Percentiles rank a stretch among this genome's conserved stretches.
phyloP scores from a whole-genome alignment of 1,140 invertebrate species.

The Drosophila parabipectinata region DNA sequence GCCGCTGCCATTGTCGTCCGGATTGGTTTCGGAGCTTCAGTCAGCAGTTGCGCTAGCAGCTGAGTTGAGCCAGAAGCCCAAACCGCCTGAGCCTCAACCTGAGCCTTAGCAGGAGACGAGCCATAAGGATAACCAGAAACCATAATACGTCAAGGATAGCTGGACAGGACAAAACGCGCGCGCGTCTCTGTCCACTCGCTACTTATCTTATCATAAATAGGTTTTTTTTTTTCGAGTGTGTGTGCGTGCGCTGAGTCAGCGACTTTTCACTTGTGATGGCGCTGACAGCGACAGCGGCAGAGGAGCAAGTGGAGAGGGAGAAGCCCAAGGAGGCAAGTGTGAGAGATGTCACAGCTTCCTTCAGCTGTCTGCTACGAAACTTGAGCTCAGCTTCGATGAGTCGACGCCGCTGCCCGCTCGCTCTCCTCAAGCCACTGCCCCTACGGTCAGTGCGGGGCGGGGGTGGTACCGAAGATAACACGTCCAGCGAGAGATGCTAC shows the following conservation, averaged over 20 bases:
- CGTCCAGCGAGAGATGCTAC: slow-evolving; percentile 25
- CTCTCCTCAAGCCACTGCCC: slow-evolving; percentile 18
- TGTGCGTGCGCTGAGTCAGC: slow-evolving; percentile 2
- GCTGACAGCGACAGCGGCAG: slow-evolving; percentile 10
- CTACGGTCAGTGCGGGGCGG: not conserved
- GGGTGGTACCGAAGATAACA: slow-evolving; percentile 1
- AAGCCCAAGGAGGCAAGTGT: not conserved
- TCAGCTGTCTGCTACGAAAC: slow-evolving; percentile 32
- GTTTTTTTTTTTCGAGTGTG: slow-evolving; percentile 3
- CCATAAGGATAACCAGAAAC: slow-evolving; percentile 6
- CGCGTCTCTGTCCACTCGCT: slow-evolving; percentile 7
- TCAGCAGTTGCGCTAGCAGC: slow-evolving; percentile 49
- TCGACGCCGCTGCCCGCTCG: slow-evolving; percentile 22
- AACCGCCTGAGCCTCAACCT: not conserved
- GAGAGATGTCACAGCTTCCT: slow-evolving; percentile 20
- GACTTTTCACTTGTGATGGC: not conserved
- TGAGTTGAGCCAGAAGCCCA: slow-evolving; percentile 27
- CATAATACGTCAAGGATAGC: slow-evolving; percentile 18
- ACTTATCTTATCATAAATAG: not conserved
- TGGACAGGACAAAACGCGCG: slow-evolving; percentile 20
- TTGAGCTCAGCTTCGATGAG: slow-evolving; percentile 39
- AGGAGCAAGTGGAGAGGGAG: slow-evolving; percentile 2
- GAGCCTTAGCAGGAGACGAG: not conserved
- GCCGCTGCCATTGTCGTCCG: slow-evolving; percentile 39
- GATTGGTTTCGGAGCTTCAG: slow-evolving; percentile 36